phyloP scores from a whole-genome alignment of 2,797 vertebrate species.

The Dermochelys coriacea region DNA sequence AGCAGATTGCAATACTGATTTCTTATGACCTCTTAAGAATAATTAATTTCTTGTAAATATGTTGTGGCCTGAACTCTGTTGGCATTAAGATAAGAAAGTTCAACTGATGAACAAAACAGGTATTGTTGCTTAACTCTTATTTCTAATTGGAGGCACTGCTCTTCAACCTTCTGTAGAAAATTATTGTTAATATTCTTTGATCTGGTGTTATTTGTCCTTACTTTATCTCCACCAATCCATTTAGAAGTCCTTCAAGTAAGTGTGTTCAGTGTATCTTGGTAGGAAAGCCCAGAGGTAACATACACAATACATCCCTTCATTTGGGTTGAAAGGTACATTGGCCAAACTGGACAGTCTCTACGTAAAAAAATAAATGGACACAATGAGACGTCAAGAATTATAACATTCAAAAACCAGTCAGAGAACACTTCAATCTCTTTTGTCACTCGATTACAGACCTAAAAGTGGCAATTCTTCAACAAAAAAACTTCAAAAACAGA shows the following conservation, averaged over 20 bases:
- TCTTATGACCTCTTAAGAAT: slow-evolving; percentile 3
- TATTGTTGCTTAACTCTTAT: slow-evolving; percentile 28
- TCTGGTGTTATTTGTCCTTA: not conserved
- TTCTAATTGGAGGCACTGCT: slow-evolving; percentile 26
- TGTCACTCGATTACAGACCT: too few relatives aligned
- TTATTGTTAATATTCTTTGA: not conserved
- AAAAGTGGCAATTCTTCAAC: too few relatives aligned
- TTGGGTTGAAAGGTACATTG: not conserved
- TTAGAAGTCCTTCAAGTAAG: not conserved
- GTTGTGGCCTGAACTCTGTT: slow-evolving; percentile 47
- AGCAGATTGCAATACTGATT: not conserved
- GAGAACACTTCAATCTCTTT: too few relatives aligned
- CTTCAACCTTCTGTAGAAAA: slow-evolving; percentile 25
- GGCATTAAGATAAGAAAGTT: slow-evolving; percentile 22
- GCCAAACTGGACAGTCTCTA: too few relatives aligned
- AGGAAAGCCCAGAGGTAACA: not conserved
- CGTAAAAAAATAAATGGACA: too few relatives aligned
- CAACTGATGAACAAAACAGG: slow-evolving; percentile 31
- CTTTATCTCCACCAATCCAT: not conserved
- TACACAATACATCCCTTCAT: not conserved
- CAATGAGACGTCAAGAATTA: too few relatives aligned
- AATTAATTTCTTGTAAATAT: slow-evolving; percentile 39
- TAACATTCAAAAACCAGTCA: too few relatives aligned
- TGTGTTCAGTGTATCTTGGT: not conserved
- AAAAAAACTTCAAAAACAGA: too few relatives aligned